Evolutionary conservation across 2,888 invertebrate species (phyloP), one percentile per base, ranked within the genome.

Genomic region (Crossocerus cetratus): DNA sequence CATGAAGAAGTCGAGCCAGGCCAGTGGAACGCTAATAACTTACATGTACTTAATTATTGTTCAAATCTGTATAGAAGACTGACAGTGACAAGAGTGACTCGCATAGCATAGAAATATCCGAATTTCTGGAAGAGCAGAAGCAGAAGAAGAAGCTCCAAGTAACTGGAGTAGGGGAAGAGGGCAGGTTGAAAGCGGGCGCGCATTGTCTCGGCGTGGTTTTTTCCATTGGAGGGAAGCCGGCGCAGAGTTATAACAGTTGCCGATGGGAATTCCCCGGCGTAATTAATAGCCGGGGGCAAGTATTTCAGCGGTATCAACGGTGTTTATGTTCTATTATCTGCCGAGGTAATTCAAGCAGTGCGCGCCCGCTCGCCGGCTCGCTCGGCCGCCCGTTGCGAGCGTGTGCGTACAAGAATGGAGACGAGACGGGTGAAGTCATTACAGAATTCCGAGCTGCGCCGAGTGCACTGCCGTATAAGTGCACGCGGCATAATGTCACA

Each of bases 371-470:
- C n/a, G n/a, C n/a, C n/a, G n/a, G n/a, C n/a, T n/a, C n/a, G n/a
- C 8, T 32, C 32, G 32, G 8, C 32, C 32, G 32, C 32, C 32
- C 44, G 60, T 49, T 54, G 23, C 57, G 43, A 60, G 53, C 71
- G 44, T 54, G 55, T 49, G 49, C n/a, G 69, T 76, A 62, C 75
- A 76, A 82, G 80, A 81, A 83, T 81, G 72, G 49, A 49, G 49
- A 16, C 79, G 72, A 78, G 79, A 83, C 77, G 82, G 80, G 82
- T 76, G 71, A 83, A 79, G 82, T 81, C 84, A 82, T 85, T 85
- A 83, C 79, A 72, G 77, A 74, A 84, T 84, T 81, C 81, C 75
- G 65, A 66, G 76, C 66, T 67, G 53, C 64, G 45, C 60, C 61
- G 61, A 69, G 61, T 60, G 73, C 65, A 64, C 21, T 66, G 72